Base-by-base conservation (phyloP, 2,113 vertebrate genomes). In the Ophiodon elongatus region DNA sequence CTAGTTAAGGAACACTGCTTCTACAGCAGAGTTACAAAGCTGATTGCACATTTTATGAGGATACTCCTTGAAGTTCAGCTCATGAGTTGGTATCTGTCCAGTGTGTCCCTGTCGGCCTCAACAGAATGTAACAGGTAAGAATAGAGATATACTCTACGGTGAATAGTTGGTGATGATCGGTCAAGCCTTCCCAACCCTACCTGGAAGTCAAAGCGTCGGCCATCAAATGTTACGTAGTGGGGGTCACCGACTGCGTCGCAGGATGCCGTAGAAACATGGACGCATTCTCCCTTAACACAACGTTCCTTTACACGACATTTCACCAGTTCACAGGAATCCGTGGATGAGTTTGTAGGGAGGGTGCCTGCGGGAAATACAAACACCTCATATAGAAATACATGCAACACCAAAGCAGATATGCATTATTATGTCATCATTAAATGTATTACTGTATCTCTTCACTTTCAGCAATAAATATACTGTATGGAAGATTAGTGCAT, bases 161-260 rank as follows among this genome's bases (percentile, higher is more conserved):
- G n/a, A n/a, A n/a, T n/a, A n/a, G n/a, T n/a, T n/a, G n/a, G n/a
- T n/a, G n/a, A n/a, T n/a, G n/a, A n/a, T n/a, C n/a, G n/a, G 14
- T 59, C 3, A 60, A 8, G 19, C n/a, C n/a, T n/a, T n/a, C n/a
- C n/a, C n/a, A 54, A 35, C 19, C 21, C 14, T 78, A 86, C 84
- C 85, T 86, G 85, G 39, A 86, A 86, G 41, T 86, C 27, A 41
- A 33, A 86, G 41, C 8, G 57, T 57, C 59, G 56, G 14, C 80
- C 80, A 66, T 86, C 85, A 79, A 83, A 83, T 7, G 85, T 75
- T 4, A 8, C 0, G 59, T 83, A 86, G 71, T 86, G 80, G 39
- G 85, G 85, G 70, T 86, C 85, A 29, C 85, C 85, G 2, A 65
- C 3, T 0, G 50, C 80, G 2, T 8, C 21, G 41, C 85, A 86